A percentile compares a stretch with the other conserved stretches of the same genome.
Conservation (phyloP, 2,888 invertebrate genomes). For the Epinotia brunnichana region DNA sequence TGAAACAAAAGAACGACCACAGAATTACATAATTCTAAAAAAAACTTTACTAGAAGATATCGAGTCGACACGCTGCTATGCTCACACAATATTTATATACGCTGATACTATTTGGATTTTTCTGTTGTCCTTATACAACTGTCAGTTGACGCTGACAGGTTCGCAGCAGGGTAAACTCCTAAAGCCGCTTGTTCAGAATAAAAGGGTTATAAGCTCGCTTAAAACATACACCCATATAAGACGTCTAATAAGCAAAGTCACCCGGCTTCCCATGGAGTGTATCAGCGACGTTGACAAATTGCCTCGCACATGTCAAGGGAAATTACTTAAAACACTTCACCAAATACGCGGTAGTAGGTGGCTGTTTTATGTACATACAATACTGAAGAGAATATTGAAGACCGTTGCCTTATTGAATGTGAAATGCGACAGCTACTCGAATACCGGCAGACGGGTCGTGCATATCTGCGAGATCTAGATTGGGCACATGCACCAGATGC, state of each 20-base stretch:
- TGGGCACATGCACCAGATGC: slow-evolving; percentile 17
- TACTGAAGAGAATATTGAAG: background rate
- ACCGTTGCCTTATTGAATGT: background rate
- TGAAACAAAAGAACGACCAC: background rate
- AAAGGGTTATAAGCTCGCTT: background rate
- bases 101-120: no score
- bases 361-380: background rate
- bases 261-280: slow-evolving; percentile 35
- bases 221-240: background rate
- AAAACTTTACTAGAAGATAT: background rate
- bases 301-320: slow-evolving; percentile 57
- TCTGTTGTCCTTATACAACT: background rate
- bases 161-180: background rate
- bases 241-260: slow-evolving; percentile 36
- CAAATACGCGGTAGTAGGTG: slow-evolving; percentile 21
- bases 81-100: background rate
- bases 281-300: slow-evolving; percentile 65
- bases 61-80: background rate
- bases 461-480: slow-evolving; percentile 17
- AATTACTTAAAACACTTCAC: slow-evolving; percentile 63
- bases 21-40: background rate
- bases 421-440: background rate
- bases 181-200: slow-evolving; percentile 1
- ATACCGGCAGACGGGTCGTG: slow-evolving; percentile 8
- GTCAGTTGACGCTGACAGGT: background rate